Evolutionary conservation across 2,888 invertebrate species (phyloP).

Genomic region (Dolomedes plantarius): DNA sequence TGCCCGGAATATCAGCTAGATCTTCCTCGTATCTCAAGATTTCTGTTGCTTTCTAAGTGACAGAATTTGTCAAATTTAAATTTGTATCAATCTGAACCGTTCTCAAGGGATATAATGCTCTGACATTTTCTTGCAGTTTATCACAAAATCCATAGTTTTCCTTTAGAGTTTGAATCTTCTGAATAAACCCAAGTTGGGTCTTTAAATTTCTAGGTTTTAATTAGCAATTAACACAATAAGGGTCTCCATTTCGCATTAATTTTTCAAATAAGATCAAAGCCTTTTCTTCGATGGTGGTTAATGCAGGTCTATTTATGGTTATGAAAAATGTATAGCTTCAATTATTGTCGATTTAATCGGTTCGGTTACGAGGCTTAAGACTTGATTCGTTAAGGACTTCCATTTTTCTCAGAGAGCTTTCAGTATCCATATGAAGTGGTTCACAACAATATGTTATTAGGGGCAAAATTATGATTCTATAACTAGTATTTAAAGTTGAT

Average conservation of each 20-base stretch:
- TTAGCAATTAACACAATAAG: not conserved
- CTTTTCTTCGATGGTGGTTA: not conserved
- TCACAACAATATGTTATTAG: conserved; percentile 6
- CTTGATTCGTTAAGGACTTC: not conserved
- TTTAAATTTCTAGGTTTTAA: not conserved
- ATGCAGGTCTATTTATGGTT: not conserved
- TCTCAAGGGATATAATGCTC: too few relatives aligned
- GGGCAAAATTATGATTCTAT: not conserved
- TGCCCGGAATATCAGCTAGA: too few relatives aligned
- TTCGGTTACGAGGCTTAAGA: not conserved
- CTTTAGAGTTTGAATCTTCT: too few relatives aligned
- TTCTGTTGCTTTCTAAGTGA: too few relatives aligned
- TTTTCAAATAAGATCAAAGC: not conserved
- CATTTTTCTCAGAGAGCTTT: not conserved
- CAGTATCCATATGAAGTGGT: not conserved
- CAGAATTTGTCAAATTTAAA: too few relatives aligned
- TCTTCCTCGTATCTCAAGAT: too few relatives aligned
- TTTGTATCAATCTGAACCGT: too few relatives aligned
- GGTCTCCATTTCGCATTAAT: not conserved
- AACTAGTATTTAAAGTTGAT: conserved; percentile 12
- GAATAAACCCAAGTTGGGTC: not conserved
- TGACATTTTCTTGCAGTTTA: not conserved
- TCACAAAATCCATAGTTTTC: not conserved
- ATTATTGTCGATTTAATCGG: conserved; percentile 3
- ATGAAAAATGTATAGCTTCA: not conserved